phyloP scores from a whole-genome alignment of 1,140 invertebrate genomes.

The Chironomus striatipennis region DNA sequence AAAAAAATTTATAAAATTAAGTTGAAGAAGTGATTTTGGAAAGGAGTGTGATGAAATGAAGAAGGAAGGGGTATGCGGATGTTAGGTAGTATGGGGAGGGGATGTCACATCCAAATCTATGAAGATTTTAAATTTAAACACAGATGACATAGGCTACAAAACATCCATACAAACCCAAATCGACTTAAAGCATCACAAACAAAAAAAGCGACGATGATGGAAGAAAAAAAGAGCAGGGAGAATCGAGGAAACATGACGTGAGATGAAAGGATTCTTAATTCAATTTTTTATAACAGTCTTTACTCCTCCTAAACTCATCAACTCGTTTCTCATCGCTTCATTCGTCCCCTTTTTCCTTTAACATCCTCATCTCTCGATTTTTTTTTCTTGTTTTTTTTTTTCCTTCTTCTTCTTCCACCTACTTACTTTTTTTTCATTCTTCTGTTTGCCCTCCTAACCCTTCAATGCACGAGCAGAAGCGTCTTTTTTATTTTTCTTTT shows the following conservation, averaged over 20 bases:
- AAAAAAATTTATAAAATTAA: neutral
- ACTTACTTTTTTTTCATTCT: neutral
- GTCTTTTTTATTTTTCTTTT: neutral
- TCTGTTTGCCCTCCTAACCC: neutral
- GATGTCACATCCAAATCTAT: too few species aligned
- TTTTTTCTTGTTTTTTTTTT: neutral
- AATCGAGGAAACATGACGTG: neutral
- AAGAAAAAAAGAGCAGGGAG: too few species aligned
- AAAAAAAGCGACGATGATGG: too few species aligned
- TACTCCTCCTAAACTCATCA: neutral
- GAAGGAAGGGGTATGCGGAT: too few species aligned
- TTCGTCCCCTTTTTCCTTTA: neutral
- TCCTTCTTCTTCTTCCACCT: neutral
- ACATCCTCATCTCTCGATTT: neutral
- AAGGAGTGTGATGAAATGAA: too few species aligned
- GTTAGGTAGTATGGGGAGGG: too few species aligned
- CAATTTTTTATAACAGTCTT: conserved; percentile 14
- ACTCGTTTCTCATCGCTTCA: conserved; percentile 6
- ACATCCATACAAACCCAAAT: too few species aligned
- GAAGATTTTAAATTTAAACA: too few species aligned
- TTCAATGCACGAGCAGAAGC: neutral
- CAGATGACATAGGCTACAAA: too few species aligned
- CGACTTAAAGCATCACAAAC: too few species aligned
- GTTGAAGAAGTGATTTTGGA: neutral
- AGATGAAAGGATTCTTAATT: neutral